Base-by-base conservation (phyloP, 2,113 vertebrate genomes). In the Coregonus clupeaformis region DNA sequence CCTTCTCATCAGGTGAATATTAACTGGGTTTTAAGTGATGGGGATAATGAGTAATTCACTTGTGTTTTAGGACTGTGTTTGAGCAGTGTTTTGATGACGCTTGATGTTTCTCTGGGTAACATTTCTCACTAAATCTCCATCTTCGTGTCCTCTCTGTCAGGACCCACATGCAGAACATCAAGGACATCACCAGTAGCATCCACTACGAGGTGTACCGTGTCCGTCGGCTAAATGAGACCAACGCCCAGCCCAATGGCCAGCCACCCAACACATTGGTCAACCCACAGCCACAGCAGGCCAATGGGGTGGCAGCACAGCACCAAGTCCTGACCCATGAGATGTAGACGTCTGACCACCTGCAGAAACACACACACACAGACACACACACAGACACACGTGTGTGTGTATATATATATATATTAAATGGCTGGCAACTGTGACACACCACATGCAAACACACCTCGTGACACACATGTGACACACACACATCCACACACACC, bases 101-200 rank as follows among this genome's bases (percentile, higher is more conserved):
- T 52, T 18, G 49, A 14, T 52, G 49, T 14, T 52, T 52, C 47
- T 52, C 16, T 52, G 12, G 47, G 12, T 47, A 12, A 47, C 11
- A 3, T 47, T 12, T 52, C 36, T 52, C 49, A 64, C 62, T 6
- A 12, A 25, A 25, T 12, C n/a, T 22, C 2, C 57, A 6, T 22
- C 57, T 60, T 9, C 22, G 6, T 67, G 3, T 67, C 29, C 30
- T 32, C 13, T 14, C 64, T 76, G 3, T 0, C 91, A 99, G 98
- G 93, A 99, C 97, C 5, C 98, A 99, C 90, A 99, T 98, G 98
- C 96, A 99, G 92, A 98, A 98, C 91, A 98, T 99, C 80, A 99
- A 99, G 83, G 98, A 99, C 88, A 97, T 99, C 87, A 98, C 98
- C 83, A 94, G 96, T 92, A 96, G 90, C 93, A 98, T 98, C 92